Evolutionary conservation across 2,888 invertebrate species (phyloP), one percentile per base, ranked within the genome.

Genomic region (Xanthia icteritia): DNA sequence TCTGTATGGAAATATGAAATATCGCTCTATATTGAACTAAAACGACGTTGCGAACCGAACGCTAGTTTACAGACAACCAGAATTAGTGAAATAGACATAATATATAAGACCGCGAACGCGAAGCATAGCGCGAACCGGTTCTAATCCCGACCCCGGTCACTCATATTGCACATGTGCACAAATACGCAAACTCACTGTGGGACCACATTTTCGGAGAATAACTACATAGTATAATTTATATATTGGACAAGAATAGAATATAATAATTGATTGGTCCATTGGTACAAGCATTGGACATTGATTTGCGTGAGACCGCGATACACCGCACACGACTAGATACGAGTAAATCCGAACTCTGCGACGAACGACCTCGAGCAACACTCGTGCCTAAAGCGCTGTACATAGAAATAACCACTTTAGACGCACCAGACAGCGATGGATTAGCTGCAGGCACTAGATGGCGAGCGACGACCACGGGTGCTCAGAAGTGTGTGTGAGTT

Each of bases 371-470:
- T 39, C 39, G 39, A 42, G 3, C 8, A n/a, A 27, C 20, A 72
- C 6, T n/a, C 60, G 60, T 60, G 60, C 20, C 20, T 67, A 36
- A 66, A 72, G 48, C 48, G 36, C 36, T 72, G 27, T 60, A 23
- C 42, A 31, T 42, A 42, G 65, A 36, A 72, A 66, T 71, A 71
- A 36, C 11, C 4, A 65, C 20, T 17, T 23, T 63, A 63, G 42
- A 65, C 67, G 45, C 17, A n/a, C n/a, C 20, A 58, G 27, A 69
- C 65, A 65, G 65, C 39, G 65, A 42, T 65, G n/a, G n/a, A 42
- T 65, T 42, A 11, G 39, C 39, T 65, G 39, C n/a, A n/a, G 39
- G 17, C 11, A 27, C 17, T 5, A 65, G 39, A 11, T 13, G 11
- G 66, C 23, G 23, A 70, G 23, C 36, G 36, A 39, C 39, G 51